Evolutionary conservation across 2,113 vertebrate species (phyloP).

Genomic region (Chroicocephalus ridibundus): DNA sequence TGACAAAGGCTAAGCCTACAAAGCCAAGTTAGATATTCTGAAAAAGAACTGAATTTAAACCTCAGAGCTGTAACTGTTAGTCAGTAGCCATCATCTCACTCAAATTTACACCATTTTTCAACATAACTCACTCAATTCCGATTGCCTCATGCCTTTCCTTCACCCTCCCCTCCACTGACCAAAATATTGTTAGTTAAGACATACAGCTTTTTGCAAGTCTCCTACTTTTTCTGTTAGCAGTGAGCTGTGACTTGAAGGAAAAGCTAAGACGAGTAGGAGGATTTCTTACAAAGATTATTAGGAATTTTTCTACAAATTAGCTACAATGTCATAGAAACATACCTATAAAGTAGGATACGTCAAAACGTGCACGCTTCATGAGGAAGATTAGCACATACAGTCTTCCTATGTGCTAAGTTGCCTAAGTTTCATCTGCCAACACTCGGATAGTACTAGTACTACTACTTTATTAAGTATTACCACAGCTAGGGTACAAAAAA

Average conservation of each 20-base stretch:
- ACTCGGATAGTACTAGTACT: not conserved
- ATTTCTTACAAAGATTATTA: not conserved
- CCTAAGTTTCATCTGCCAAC: not conserved
- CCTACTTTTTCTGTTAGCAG: not conserved
- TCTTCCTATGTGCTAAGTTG: not conserved
- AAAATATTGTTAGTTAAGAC: not conserved
- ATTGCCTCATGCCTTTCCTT: not conserved
- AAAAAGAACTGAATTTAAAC: not conserved
- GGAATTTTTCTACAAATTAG: not conserved
- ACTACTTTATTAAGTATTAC: not conserved
- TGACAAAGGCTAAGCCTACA: not conserved
- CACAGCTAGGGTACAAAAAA: not conserved
- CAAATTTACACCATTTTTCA: not conserved
- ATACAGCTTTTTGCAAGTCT: not conserved
- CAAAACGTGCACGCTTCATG: not conserved
- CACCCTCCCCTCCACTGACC: fast-evolving
- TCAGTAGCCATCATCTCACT: not conserved
- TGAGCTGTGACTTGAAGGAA: not conserved
- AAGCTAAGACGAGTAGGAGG: not conserved
- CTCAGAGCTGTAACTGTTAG: not conserved
- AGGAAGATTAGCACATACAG: not conserved
- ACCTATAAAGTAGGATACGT: not conserved
- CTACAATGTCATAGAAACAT: not conserved
- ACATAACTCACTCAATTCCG: not conserved
- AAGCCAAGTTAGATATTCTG: not conserved